Percentiles rank a stretch among this genome's conserved stretches.
phyloP scores from a whole-genome alignment of 2,888 invertebrate species.

The Spisula subtruncata region DNA sequence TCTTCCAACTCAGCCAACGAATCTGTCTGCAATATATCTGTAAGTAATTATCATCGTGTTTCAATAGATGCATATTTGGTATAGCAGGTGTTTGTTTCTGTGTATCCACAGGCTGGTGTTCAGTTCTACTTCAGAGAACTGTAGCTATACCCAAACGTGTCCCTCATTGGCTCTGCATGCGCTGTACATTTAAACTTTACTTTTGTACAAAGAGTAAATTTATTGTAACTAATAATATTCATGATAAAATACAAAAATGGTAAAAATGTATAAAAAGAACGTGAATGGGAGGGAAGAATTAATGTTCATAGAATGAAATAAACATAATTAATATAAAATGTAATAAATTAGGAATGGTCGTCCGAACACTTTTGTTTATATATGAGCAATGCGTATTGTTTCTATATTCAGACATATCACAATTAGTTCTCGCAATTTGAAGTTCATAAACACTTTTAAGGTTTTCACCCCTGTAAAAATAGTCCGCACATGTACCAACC shows the following conservation, averaged over 20 bases:
- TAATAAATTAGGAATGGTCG: neutral
- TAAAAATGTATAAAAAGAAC: conserved; percentile 18
- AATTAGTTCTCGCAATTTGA: conserved; percentile 47
- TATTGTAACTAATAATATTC: conserved; percentile 2
- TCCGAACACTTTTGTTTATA: conserved; percentile 21
- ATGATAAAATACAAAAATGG: neutral
- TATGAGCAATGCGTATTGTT: conserved; percentile 53
- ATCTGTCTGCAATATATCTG: too few relatives aligned
- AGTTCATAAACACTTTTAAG: conserved; percentile 49
- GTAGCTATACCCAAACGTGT: neutral
- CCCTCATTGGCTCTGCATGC: neutral
- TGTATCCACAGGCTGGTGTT: too few relatives aligned
- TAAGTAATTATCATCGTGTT: too few relatives aligned
- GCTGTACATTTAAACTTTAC: neutral
- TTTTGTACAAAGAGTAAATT: neutral
- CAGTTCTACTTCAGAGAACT: too few relatives aligned
- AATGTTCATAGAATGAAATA: neutral
- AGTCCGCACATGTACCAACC: conserved; percentile 60
- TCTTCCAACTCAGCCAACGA: too few relatives aligned
- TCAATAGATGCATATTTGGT: too few relatives aligned
- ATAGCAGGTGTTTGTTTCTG: too few relatives aligned
- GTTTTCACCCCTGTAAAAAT: conserved; percentile 54
- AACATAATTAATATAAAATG: neutral
- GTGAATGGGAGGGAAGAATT: neutral
- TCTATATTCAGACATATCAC: conserved; percentile 50